Percentiles rank a stretch among this genome's conserved stretches.
These are phyloP conservation scores for Meriones psammophilus DNA, from an alignment of 2,797 vertebrate species.

Conservation along the genomic window DNA sequence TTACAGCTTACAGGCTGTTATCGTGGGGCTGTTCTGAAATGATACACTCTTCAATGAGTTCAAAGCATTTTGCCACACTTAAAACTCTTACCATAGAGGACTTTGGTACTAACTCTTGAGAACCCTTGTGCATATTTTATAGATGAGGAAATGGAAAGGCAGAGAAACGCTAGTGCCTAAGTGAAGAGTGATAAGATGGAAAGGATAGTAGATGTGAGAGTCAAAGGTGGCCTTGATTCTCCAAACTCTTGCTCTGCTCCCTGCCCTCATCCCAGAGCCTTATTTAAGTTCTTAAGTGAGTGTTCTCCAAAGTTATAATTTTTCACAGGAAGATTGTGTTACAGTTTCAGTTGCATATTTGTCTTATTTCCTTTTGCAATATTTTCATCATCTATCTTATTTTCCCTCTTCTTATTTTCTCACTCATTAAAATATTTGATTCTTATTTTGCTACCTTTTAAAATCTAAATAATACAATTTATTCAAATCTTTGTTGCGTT, in stretches of 20 bases:
- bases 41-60: not conserved
- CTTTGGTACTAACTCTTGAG: not conserved
- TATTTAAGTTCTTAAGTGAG: not conserved
- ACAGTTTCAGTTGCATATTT: not conserved
- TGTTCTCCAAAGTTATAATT: not conserved
- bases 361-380: not conserved
- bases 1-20: not conserved
- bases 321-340: not conserved
- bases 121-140: constrained; percentile 26
- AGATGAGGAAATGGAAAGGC: not conserved
- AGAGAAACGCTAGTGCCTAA: not conserved
- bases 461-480: not conserved
- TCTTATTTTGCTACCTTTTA: not conserved
- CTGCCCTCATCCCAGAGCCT: not conserved
- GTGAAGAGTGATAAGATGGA: not conserved
- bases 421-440: not conserved
- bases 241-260: not conserved
- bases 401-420: not conserved
- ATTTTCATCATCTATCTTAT: not conserved
- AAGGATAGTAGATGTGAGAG: too few species aligned
- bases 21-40: not conserved
- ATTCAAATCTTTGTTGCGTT: not conserved
- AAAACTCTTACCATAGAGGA: not conserved
- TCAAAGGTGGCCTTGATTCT: too few species aligned
- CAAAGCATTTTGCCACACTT: not conserved